Base-by-base conservation (phyloP, 1,140 invertebrate genomes). In the Drusus annulatus region DNA sequence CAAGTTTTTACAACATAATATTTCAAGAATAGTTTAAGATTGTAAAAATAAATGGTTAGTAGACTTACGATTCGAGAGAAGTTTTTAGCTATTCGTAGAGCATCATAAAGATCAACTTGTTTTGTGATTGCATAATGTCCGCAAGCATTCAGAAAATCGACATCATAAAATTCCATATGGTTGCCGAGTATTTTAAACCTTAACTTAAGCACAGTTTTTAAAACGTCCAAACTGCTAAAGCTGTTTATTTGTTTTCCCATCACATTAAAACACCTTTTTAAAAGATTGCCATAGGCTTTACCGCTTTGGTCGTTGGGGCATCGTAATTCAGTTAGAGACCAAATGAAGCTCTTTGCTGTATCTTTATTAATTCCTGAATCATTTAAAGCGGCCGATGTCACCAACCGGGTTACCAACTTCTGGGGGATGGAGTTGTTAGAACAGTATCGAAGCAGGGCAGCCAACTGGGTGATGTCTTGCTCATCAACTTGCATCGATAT, bases 121-220 rank as follows among this genome's bases (percentile, higher is more conserved):
- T 90, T 86, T 17, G 89, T 83, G 10, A 93, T 86, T 17, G 91
- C 85, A 76, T 89, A 87, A 62, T 87, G 84, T 2, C 86, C 87
- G 78, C 87, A 86, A 13, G 86, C 86, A 84, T 93, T 89, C 81
- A 92, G 85, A 60, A 93, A 87, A 19, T 86, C 84, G 83, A 92
- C 90, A 84, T 92, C 86, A 84, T 93, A 94, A 85, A 91, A 93
- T 78, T 88, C 87, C 0, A 85, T 84, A 74, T 88, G 86, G 68
- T 88, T 89, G 78, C 4, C 17, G 15, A 79, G 16, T n/a, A 60
- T 58, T 71, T 60, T 71, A 60, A 60, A 54, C 19, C 31, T 62
- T 51, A 63, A 50, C 51, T 63, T 76, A 21, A 7, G 8, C 21
- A 79, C 15, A 19, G 68, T 79, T 71, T 23, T 79, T 2, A 19